phyloP scores from a whole-genome alignment of 2,888 invertebrate genomes.

The Athalia rosae region DNA sequence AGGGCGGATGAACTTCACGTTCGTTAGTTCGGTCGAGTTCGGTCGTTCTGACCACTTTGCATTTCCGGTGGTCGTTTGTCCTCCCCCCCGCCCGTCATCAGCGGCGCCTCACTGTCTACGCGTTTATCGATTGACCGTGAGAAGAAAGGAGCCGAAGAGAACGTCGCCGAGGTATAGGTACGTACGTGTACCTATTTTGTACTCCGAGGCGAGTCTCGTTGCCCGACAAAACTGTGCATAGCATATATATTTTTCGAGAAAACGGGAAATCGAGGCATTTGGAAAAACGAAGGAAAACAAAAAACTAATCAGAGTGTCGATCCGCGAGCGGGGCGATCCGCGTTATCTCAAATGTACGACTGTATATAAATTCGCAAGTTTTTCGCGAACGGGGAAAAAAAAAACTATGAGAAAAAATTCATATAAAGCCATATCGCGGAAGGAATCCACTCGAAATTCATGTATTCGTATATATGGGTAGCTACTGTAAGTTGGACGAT shows the following conservation, averaged over 20 bases:
- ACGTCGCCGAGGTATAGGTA: not conserved
- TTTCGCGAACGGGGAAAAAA: not conserved
- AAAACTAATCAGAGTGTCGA: not conserved
- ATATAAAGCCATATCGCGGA: no score
- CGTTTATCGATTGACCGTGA: constrained; percentile 36
- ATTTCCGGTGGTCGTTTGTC: constrained; percentile 13
- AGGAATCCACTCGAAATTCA: no score
- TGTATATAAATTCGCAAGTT: constrained; percentile 2
- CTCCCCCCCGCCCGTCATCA: not conserved
- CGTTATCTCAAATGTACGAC: not conserved
- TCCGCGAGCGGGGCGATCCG: no score
- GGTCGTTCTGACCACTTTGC: constrained; percentile 5
- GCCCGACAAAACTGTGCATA: no score
- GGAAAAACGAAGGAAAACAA: not conserved
- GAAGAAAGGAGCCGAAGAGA: not conserved
- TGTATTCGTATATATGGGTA: no score
- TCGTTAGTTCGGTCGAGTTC: not conserved
- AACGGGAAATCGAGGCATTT: not conserved
- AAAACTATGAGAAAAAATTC: no score
- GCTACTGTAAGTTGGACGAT: no score
- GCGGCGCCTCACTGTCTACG: constrained; percentile 34
- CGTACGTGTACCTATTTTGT: no score
- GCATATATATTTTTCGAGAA: no score
- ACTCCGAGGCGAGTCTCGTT: not conserved
- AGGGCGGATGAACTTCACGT: no score